phyloP scores from a whole-genome alignment of 2,113 vertebrate species.

The Gymnorhina tibicen region DNA sequence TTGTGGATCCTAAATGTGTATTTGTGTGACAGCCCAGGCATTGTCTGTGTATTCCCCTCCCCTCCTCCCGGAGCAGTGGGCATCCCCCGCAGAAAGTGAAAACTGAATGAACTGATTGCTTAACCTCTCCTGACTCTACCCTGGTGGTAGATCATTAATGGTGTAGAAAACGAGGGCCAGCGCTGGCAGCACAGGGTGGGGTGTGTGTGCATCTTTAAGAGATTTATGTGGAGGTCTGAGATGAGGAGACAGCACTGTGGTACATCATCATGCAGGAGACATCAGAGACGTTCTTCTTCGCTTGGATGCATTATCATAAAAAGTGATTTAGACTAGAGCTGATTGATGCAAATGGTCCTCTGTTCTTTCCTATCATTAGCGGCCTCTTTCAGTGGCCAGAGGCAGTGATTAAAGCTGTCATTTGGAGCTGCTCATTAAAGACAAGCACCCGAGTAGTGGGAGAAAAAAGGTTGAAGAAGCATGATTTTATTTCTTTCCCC shows the following conservation, averaged over 20 bases:
- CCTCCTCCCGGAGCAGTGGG: constrained; percentile 11
- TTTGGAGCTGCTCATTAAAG: constrained; percentile 99
- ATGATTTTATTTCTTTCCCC: neutral
- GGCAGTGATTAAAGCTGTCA: constrained; percentile 99
- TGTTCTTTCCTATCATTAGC: constrained; percentile 99
- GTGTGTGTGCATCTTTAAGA: constrained; percentile 80
- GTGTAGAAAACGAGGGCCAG: constrained; percentile 73
- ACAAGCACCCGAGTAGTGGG: constrained; percentile 77
- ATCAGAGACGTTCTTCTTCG: constrained; percentile 89
- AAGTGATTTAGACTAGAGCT: constrained; percentile 97
- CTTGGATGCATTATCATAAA: constrained; percentile 99
- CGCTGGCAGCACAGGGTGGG: constrained; percentile 64
- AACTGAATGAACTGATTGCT: constrained; percentile 71
- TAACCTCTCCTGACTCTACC: constrained; percentile 67
- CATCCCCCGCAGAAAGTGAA: constrained; percentile 37
- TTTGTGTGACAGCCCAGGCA: constrained; percentile 16
- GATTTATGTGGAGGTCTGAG: constrained; percentile 78
- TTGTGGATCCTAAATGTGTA: neutral
- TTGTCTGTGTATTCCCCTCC: neutral
- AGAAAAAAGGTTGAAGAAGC: constrained; percentile 74
- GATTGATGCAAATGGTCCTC: constrained; percentile 99
- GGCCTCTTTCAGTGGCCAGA: constrained; percentile 95
- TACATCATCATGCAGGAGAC: constrained; percentile 91
- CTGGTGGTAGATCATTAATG: constrained; percentile 75
- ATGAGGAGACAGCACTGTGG: constrained; percentile 76